A percentile compares a stretch with the other conserved stretches of the same genome.
Conservation (phyloP, 2,888 invertebrate genomes). For the Timema podura region DNA sequence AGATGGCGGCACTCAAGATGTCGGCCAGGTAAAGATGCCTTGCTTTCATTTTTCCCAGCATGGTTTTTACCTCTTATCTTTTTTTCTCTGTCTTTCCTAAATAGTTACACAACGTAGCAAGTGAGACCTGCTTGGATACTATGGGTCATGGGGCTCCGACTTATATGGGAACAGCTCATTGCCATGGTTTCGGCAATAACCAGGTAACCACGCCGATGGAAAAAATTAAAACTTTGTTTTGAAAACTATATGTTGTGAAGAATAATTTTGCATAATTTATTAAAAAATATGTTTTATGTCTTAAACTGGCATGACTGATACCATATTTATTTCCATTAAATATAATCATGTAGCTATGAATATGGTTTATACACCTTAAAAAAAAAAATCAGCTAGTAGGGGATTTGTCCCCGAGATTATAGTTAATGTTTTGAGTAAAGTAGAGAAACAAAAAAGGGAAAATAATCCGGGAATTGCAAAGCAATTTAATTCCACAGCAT, state of each 20-base stretch:
- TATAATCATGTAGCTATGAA: not conserved
- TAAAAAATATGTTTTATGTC: too few relatives aligned
- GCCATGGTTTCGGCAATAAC: slow-evolving; percentile 95
- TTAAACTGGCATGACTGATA: too few relatives aligned
- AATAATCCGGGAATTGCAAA: too few relatives aligned
- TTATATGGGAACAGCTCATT: slow-evolving; percentile 83
- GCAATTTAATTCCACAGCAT: too few relatives aligned
- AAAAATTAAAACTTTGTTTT: too few relatives aligned
- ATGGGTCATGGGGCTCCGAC: slow-evolving; percentile 90
- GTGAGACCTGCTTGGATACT: slow-evolving; percentile 83
- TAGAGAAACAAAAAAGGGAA: too few relatives aligned
- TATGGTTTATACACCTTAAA: not conserved
- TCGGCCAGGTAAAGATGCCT: slow-evolving; percentile 14
- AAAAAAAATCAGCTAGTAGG: not conserved
- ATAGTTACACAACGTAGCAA: slow-evolving; percentile 71
- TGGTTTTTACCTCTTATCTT: slow-evolving; percentile 14
- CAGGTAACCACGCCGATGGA: slow-evolving; percentile 48
- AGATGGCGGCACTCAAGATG: slow-evolving; percentile 23
- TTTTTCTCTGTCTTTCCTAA: slow-evolving; percentile 29
- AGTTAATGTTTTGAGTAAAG: too few relatives aligned
- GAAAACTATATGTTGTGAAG: too few relatives aligned
- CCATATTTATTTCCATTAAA: too few relatives aligned
- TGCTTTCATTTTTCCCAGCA: not conserved
- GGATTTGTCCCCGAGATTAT: too few relatives aligned
- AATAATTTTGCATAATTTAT: too few relatives aligned